Conservation (phyloP, 2,113 vertebrate species). For the Osmerus mordax region DNA sequence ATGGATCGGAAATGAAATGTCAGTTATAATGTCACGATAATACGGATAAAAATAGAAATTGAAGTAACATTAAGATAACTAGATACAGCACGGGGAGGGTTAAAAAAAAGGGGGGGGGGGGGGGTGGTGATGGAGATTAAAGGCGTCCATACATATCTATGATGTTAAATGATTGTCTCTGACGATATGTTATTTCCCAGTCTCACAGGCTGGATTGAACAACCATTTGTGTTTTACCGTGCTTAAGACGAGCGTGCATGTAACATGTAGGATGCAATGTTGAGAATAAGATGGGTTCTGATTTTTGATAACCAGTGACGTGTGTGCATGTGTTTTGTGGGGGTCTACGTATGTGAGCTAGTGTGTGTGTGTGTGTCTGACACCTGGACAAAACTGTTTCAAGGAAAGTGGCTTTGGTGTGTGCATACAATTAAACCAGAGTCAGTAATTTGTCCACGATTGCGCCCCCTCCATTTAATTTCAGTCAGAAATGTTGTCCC, state of each 20-base stretch:
- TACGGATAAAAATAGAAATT: not conserved
- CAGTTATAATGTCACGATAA: constrained; percentile 23
- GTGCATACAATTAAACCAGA: constrained; percentile 28
- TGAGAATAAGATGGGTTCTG: not conserved
- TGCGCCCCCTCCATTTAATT: constrained; percentile 49
- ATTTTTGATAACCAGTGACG: not conserved
- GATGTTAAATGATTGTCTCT: constrained; percentile 50
- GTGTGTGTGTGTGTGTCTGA: constrained; percentile 1
- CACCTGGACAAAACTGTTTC: constrained; percentile 13
- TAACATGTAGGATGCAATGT: not conserved
- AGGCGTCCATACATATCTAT: constrained; percentile 3
- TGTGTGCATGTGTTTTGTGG: constrained; percentile 9
- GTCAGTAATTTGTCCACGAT: constrained; percentile 16
- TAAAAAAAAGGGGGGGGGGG: constrained; percentile 21
- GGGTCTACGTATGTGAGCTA: not conserved
- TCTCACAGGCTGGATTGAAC: not conserved
- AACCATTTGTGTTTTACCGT: constrained; percentile 6
- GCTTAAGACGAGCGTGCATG: constrained; percentile 20
- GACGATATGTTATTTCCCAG: constrained; percentile 4
- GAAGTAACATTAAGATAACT: not conserved
- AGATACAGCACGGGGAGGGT: constrained; percentile 4
- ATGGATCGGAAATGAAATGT: constrained; percentile 4
- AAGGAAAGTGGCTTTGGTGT: constrained; percentile 35
- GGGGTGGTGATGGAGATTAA: constrained; percentile 24
- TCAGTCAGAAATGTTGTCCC: constrained; percentile 32